Evolutionary conservation across 2,797 vertebrate genomes (phyloP).

Genomic region (Acanthiza pusilla): DNA sequence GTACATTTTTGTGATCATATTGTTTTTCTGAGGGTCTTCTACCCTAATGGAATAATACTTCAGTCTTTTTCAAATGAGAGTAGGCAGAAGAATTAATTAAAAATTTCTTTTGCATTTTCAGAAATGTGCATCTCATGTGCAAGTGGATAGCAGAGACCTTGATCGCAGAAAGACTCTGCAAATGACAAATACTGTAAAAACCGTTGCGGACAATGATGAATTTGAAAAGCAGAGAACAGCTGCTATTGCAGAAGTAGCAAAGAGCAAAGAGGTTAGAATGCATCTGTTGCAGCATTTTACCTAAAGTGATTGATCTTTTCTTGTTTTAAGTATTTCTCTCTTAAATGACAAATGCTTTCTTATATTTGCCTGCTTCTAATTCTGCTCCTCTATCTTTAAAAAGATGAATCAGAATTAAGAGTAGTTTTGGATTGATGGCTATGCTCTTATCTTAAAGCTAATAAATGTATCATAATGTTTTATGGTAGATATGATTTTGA

Average conservation of each 20-base stretch:
- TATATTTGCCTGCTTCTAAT: background rate
- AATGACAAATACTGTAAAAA: conserved; percentile 76
- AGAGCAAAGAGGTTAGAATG: conserved; percentile 90
- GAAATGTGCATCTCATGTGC: conserved; percentile 85
- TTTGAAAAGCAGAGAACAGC: conserved; percentile 97
- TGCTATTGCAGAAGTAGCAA: conserved; percentile 95
- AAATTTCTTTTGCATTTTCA: conserved; percentile 48
- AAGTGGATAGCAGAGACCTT: conserved; percentile 87
- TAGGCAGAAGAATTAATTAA: background rate
- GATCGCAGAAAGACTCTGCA: conserved; percentile 94
- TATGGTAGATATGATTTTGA: background rate
- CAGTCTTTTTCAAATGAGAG: background rate
- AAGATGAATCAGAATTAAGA: background rate
- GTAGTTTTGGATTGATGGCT: background rate
- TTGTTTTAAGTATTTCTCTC: background rate
- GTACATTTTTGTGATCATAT: background rate
- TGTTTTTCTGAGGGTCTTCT: background rate
- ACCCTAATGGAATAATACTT: background rate
- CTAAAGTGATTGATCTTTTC: background rate
- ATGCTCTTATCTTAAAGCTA: background rate
- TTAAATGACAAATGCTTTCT: background rate
- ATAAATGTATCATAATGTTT: background rate
- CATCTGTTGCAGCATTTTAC: background rate
- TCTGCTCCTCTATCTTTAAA: background rate
- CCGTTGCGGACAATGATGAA: conserved; percentile 88